phyloP scores from a whole-genome alignment of 2,888 invertebrate species.

The Homarus gammarus region DNA sequence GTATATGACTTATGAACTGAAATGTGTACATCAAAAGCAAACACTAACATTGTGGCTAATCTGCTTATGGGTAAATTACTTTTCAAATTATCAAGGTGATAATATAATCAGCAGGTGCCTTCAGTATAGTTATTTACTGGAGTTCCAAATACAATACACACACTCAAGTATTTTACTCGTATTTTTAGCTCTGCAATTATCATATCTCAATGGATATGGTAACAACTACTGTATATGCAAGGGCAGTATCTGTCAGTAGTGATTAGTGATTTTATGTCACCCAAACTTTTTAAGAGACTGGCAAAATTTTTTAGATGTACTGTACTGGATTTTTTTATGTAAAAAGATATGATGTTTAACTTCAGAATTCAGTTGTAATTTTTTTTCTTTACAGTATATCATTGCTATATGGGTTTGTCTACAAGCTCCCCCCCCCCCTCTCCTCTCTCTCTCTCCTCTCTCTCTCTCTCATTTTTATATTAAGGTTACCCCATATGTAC shows the following conservation, averaged over 20 bases:
- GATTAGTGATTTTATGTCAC: background rate
- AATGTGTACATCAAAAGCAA: background rate
- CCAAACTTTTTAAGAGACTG: background rate
- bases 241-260: constrained; percentile 7
- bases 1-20: background rate
- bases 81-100: constrained; percentile 3
- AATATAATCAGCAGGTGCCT: constrained; percentile 59
- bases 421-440: too few relatives aligned
- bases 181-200: constrained; percentile 12
- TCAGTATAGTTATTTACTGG: constrained; percentile 51
- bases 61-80: background rate
- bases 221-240: constrained; percentile 7
- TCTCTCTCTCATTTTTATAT: too few relatives aligned
- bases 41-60: constrained; percentile 21
- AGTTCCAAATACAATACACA: constrained; percentile 35
- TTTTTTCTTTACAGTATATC: too few relatives aligned
- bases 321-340: background rate
- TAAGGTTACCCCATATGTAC: too few relatives aligned
- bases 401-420: too few relatives aligned
- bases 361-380: too few relatives aligned
- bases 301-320: background rate
- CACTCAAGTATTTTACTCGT: constrained; percentile 6
- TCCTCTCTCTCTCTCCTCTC: too few relatives aligned
- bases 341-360: too few relatives aligned
- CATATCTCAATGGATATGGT: constrained; percentile 3